Evolutionary conservation across 1,140 invertebrate species (phyloP).

Genomic region (Drosophila arizonae): DNA sequence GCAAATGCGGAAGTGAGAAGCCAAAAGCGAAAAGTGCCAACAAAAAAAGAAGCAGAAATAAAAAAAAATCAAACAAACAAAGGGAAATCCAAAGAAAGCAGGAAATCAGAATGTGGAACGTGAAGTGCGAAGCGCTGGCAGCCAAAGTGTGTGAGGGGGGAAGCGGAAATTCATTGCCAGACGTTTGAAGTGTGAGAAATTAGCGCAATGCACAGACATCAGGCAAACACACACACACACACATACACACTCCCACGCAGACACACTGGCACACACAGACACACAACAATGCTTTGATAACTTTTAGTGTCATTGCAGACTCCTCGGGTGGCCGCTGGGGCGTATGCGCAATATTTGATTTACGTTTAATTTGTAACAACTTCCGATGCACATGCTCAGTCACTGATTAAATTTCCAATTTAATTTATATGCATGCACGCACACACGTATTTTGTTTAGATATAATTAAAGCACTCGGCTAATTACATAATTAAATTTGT

Average conservation of each 20-base stretch:
- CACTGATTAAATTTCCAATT: slow-evolving; percentile 43
- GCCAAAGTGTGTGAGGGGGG: slow-evolving; percentile 26
- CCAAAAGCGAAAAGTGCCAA: slow-evolving; percentile 45
- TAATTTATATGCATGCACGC: slow-evolving; percentile 8
- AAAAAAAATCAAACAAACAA: background rate
- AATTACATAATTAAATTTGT: slow-evolving; percentile 53
- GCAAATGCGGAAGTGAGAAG: slow-evolving; percentile 51
- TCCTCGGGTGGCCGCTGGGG: slow-evolving; percentile 4
- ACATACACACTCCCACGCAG: slow-evolving; percentile 1
- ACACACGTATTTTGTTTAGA: slow-evolving; percentile 30
- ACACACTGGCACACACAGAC: slow-evolving; percentile 10
- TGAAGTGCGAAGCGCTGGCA: slow-evolving; percentile 48
- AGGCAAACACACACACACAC: slow-evolving; percentile 1
- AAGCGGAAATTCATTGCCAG: slow-evolving; percentile 73
- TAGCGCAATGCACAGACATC: slow-evolving; percentile 54
- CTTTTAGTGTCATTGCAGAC: slow-evolving; percentile 38
- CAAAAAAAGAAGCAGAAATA: slow-evolving; percentile 3
- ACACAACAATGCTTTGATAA: slow-evolving; percentile 39
- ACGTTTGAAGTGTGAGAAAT: slow-evolving; percentile 75
- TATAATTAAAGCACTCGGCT: slow-evolving; percentile 44
- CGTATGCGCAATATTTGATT: slow-evolving; percentile 59
- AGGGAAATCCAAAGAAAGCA: slow-evolving; percentile 23
- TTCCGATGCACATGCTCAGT: slow-evolving; percentile 38
- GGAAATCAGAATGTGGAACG: slow-evolving; percentile 53
- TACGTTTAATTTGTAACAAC: slow-evolving; percentile 62